Percentiles rank a stretch among this genome's conserved stretches.
Evolutionary conservation across 2,113 vertebrate species (phyloP).

Genomic region (Etheostoma spectabile): DNA sequence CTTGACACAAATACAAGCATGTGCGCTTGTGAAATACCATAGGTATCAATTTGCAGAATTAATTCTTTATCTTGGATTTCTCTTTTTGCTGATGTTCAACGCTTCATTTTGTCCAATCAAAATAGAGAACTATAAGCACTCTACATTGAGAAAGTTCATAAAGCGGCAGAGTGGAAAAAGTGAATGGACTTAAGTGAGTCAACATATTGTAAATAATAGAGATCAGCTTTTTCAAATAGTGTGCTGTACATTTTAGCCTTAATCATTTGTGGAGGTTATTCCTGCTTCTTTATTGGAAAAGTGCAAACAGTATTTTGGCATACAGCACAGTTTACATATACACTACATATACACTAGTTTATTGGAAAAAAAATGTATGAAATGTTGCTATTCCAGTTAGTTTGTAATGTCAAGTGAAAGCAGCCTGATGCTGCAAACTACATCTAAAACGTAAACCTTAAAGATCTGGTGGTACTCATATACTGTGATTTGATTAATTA

Average conservation of each 20-base stretch:
- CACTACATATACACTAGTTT: background rate
- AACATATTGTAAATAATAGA: background rate
- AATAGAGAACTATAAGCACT: background rate
- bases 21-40: background rate
- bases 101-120: background rate
- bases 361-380: background rate
- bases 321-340: constrained; percentile 11
- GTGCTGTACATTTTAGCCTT: background rate
- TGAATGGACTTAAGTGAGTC: background rate
- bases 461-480: constrained; percentile 15
- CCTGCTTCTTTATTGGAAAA: constrained; percentile 9
- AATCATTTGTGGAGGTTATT: background rate
- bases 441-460: constrained; percentile 34
- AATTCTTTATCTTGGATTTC: background rate
- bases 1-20: background rate
- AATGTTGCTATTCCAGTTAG: background rate
- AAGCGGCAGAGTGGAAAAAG: background rate
- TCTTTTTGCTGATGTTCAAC: background rate
- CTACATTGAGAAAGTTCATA: background rate
- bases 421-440: background rate
- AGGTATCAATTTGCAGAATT: background rate
- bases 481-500: constrained; percentile 10
- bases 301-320: constrained; percentile 17
- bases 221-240: background rate
- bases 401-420: constrained; percentile 7